Conservation (phyloP, 2,888 invertebrate species). For the Melinaea marsaeus region DNA sequence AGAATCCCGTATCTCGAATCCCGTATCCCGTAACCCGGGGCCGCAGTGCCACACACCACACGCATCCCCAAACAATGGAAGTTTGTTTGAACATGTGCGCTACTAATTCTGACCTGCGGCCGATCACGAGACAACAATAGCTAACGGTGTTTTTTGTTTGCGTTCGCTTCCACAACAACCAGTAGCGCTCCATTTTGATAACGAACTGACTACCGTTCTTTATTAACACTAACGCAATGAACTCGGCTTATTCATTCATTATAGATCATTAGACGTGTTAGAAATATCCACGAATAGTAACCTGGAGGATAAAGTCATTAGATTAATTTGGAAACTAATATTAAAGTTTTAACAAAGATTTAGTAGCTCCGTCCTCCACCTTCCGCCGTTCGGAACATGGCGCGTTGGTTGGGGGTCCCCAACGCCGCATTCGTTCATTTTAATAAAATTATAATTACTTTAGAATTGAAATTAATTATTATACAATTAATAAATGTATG, state of each 20-base stretch:
- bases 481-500: too few relatives aligned
- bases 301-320: neutral
- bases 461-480: too few relatives aligned
- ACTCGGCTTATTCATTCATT: neutral
- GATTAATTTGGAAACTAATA: too few relatives aligned
- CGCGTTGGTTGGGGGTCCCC: too few relatives aligned
- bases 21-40: conserved; percentile 13
- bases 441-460: too few relatives aligned
- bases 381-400: too few relatives aligned
- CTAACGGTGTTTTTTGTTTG: conserved; percentile 66
- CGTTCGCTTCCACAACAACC: conserved; percentile 58
- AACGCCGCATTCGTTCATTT: too few relatives aligned
- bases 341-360: too few relatives aligned
- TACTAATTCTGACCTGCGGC: conserved; percentile 72
- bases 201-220: conserved; percentile 3
- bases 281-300: neutral
- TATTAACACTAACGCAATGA: conserved; percentile 6
- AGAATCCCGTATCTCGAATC: neutral
- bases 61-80: conserved; percentile 62
- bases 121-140: conserved; percentile 68
- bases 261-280: neutral
- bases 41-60: conserved; percentile 28
- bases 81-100: conserved; percentile 75
- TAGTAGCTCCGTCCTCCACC: too few relatives aligned
- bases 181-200: conserved; percentile 24